Conservation (phyloP, 92 coral and sea anemone species). For the Heteractis magnifica region DNA sequence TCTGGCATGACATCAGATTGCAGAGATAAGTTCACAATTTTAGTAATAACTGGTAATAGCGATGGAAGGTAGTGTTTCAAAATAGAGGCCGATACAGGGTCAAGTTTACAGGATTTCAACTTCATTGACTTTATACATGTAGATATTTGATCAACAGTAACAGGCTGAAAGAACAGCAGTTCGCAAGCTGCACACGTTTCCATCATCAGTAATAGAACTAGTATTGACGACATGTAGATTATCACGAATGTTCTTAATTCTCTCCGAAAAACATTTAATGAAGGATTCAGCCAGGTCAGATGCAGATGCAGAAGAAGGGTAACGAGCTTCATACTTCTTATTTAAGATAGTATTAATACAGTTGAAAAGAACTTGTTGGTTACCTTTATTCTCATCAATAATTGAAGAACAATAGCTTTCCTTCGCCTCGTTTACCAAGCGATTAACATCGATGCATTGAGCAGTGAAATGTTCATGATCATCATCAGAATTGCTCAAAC, state of each 20-base stretch:
- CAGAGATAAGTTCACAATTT: too few relatives aligned
- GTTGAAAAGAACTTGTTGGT: too few relatives aligned
- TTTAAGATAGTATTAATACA: too few relatives aligned
- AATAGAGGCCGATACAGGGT: too few relatives aligned
- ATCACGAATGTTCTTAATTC: neutral
- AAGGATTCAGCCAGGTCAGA: neutral
- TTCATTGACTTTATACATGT: constrained; percentile 7
- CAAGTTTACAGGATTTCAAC: neutral
- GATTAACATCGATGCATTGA: too few relatives aligned
- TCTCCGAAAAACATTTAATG: neutral
- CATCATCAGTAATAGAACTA: neutral
- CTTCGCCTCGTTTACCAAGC: too few relatives aligned
- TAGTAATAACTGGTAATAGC: too few relatives aligned
- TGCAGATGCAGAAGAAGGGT: neutral
- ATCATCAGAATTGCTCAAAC: too few relatives aligned
- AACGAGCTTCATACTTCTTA: neutral
- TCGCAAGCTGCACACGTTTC: neutral
- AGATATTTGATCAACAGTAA: constrained; percentile 9
- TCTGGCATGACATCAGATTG: constrained; percentile 28
- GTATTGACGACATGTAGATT: constrained; percentile 13
- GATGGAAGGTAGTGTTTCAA: too few relatives aligned
- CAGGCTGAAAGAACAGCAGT: neutral
- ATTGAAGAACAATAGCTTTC: neutral
- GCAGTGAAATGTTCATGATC: too few relatives aligned
- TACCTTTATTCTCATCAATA: neutral